phyloP scores from a whole-genome alignment of 2,113 vertebrate genomes.

The Uria aalge region DNA sequence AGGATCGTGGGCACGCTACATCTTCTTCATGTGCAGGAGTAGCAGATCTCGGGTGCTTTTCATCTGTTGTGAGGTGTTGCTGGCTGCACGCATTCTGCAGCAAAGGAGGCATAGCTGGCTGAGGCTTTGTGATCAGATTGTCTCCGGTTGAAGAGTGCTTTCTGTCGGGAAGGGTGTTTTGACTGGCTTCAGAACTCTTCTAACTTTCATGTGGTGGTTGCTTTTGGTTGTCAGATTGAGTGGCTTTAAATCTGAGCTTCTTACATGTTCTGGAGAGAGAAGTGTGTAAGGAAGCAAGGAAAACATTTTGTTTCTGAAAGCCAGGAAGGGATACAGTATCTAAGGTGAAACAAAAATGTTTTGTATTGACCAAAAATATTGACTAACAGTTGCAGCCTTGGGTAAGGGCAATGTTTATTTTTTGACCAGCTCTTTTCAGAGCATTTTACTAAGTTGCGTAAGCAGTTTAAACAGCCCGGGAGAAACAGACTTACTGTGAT shows the following conservation, averaged over 20 bases:
- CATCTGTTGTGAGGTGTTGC: not conserved
- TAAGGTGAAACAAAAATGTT: not conserved
- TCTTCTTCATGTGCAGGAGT: not conserved
- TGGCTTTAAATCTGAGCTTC: not conserved
- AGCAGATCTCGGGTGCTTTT: not conserved
- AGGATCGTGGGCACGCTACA: not conserved
- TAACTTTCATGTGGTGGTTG: fast-evolving
- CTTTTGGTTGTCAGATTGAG: not conserved
- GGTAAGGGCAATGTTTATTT: not conserved
- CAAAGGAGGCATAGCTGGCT: not conserved
- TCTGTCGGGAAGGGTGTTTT: not conserved
- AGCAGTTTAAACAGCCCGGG: not conserved
- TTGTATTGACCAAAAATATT: not conserved
- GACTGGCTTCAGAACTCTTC: not conserved
- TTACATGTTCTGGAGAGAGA: not conserved
- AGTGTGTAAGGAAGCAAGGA: not conserved
- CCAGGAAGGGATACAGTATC: not conserved
- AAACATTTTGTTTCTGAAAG: not conserved
- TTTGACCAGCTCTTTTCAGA: not conserved
- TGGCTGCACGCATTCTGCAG: not conserved
- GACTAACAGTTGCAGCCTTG: not conserved
- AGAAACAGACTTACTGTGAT: not conserved
- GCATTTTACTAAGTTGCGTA: not conserved
- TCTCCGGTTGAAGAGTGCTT: not conserved
- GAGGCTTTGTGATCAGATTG: not conserved